phyloP scores from a whole-genome alignment of 92 coral and sea anemone species.

The Anthopleura xanthogrammica region DNA sequence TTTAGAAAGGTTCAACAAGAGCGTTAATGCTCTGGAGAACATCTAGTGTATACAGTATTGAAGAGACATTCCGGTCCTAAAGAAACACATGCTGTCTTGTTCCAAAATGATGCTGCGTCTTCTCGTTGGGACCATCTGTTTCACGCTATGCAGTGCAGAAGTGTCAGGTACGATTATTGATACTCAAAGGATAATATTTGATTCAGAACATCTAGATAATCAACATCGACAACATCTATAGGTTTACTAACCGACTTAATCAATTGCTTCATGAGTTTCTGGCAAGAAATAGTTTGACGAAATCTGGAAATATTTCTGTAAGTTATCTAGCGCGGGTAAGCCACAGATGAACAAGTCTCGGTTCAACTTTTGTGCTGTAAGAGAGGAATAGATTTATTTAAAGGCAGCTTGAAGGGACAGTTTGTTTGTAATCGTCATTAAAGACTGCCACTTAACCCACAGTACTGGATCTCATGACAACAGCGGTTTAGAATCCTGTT shows the following conservation, averaged over 20 bases:
- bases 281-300: background rate
- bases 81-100: background rate
- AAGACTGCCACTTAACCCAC: conserved; percentile 6
- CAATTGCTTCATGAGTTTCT: background rate
- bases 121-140: conserved; percentile 1
- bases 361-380: background rate
- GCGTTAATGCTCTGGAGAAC: background rate
- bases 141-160: background rate
- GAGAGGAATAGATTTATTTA: background rate
- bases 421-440: background rate
- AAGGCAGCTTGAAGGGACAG: background rate
- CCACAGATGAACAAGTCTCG: background rate
- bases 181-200: background rate
- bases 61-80: background rate
- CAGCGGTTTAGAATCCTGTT: background rate
- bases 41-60: background rate
- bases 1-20: background rate
- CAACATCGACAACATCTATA: background rate
- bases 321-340: background rate
- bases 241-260: background rate
- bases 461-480: background rate
- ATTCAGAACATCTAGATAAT: background rate
- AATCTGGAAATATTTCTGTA: background rate
- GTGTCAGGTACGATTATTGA: background rate
- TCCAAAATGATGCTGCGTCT: background rate